Base-by-base conservation (phyloP, 2,797 vertebrate genomes). In the Podarcis lilfordi region DNA sequence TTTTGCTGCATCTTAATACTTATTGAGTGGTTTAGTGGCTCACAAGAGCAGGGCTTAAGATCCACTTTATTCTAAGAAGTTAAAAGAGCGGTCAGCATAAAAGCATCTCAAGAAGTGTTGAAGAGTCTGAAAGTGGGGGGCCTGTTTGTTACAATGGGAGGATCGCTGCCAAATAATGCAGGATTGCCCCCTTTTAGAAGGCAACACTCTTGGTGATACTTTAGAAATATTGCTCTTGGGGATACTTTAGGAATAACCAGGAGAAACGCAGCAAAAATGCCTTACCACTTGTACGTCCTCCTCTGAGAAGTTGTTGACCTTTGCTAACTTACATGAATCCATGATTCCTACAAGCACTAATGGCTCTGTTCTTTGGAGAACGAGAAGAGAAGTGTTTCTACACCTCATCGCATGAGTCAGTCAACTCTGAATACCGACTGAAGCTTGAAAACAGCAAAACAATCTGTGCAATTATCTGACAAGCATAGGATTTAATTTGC, bases 31-130 rank as follows among this genome's bases (percentile, higher is more conserved):
- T 6, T 86, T 32, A 37, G 29, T 37, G 32, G 40, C 37, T 69
- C 76, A 35, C 69, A 86, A 80, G 23, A 78, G 21, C 40, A 66
- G 5, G 7, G n/a, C 27, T 43, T n/a, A 68, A 82, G 35, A 27
- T 35, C 0, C 85, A 21, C 2, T 64, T 25, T 1, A 32, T 89
- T 82, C 43, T 80, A 35, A 82, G 9, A 89, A 86, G 40, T 89
- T 79, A 84, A 93, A 89, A 17, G 4, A 91, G 13, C 45, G 29
- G 32, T 85, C 21, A 19, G 86, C 87, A 87, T 61, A 66, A 55
- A 72, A 86, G 35, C 8, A 71, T 37, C 76, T 69, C 61, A 86
- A 79, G 37, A 66, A 75, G 27, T 21, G 5, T 84, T 80, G 27
- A 90, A 2, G 19, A 83, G 11, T 77, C 25, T 40, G 80, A 83